Conservation (phyloP, 2,888 invertebrate species). For the Homarus gammarus region DNA sequence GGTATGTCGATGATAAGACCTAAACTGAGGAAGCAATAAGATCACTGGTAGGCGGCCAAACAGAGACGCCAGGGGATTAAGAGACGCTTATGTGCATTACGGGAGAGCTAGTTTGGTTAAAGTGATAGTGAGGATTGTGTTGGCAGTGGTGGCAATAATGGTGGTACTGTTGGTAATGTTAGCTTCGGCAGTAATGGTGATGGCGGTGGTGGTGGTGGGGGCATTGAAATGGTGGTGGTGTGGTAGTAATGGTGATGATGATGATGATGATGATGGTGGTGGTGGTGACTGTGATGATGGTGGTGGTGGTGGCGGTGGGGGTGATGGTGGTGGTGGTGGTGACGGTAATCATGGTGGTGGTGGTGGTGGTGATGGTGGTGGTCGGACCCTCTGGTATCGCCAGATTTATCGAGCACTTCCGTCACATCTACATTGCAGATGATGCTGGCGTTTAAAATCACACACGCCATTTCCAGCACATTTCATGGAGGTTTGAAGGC, state of each 20-base stretch:
- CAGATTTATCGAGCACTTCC: conserved; percentile 43
- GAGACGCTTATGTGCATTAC: no score
- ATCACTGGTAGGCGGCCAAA: no score
- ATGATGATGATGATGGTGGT: background rate
- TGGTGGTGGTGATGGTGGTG: background rate
- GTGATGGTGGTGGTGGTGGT: background rate
- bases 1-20: no score
- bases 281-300: background rate
- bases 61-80: no score
- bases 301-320: background rate
- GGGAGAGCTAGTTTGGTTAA: background rate
- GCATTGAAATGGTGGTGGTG: background rate
- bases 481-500: conserved; percentile 29
- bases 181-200: background rate
- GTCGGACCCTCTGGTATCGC: conserved; percentile 12
- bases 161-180: background rate
- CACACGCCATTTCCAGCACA: conserved; percentile 47
- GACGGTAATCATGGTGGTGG: background rate
- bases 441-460: conserved; percentile 51
- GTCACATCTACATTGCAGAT: conserved; percentile 55
- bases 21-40: no score
- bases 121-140: background rate
- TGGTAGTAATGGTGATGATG: background rate
- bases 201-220: background rate
- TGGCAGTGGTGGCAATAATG: background rate